Base-by-base conservation (phyloP, 30 jellyfish, hydroid and myxozoan genomes). In the Aurelia sp. region DNA sequence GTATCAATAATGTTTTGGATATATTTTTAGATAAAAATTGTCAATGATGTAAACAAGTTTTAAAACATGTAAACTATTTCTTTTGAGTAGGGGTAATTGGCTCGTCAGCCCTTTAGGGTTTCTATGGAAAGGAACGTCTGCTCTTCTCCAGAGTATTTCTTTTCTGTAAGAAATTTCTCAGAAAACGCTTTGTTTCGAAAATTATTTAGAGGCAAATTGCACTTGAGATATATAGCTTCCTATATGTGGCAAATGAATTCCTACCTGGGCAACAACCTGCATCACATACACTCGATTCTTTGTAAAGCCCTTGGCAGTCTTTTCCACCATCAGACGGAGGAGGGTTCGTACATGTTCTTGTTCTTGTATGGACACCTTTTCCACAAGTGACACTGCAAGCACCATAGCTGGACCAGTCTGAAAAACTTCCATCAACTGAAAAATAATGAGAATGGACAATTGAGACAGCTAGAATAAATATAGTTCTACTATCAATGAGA, bases 391-490 rank as follows among this genome's bases (percentile, higher is more conserved):
- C 85, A 68, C 82, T 58, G 33, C 97, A 89, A 4, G 82, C 69
- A 44, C 89, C 89, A 35, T 31, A 72, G 10, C 24, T 62, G 11
- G 89, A 76, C 97, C 97, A 89, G 15, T 63, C 61, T 8, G 97
- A 80, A 63, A 80, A 89, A 12, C 91, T 81, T 17, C 97, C 97
- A 57, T 89, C 68, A 60, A 89, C 97, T 89, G 59, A 35, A 79
- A 77, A 59, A 16, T 38, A 64, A 38, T 4, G 63, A 50, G 15
- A 35, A 10, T 18, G 0, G 38, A 7, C 10, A 66, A 17, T 8
- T 17, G 9, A n/a, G 5, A 15, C 22, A 20, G 40, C 8, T 66
- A n/a, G 9, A 31, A 13, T 57, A n/a, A 13, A 18, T 13, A 1
- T 64, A 16, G 18, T 64, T 15, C 17, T 13, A 12, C 35, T 15